Evolutionary conservation across 2,888 invertebrate species (phyloP).

Genomic region (Cephus pygmeus): DNA sequence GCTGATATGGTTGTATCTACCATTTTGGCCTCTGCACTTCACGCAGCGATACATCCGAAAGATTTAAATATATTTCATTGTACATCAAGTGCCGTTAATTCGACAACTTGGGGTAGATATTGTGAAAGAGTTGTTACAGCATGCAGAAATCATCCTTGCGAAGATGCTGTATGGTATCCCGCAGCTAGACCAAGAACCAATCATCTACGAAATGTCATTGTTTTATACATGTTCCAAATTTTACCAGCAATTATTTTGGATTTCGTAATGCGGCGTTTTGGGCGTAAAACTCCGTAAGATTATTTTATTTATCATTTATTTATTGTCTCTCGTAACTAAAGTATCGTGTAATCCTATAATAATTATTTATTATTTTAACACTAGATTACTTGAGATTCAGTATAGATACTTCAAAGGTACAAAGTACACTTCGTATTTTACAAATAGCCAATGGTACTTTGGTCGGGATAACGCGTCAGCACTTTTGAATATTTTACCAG

Average conservation of each 20-base stretch:
- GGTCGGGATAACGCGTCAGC: conserved; percentile 52
- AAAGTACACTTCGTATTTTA: conserved; percentile 68
- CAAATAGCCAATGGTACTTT: conserved; percentile 68
- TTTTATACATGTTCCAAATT: conserved; percentile 43
- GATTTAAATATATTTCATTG: conserved; percentile 70
- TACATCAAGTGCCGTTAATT: conserved; percentile 72
- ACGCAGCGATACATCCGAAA: conserved; percentile 29
- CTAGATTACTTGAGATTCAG: conserved; percentile 68
- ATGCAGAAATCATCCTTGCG: conserved; percentile 67
- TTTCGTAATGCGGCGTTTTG: conserved; percentile 11
- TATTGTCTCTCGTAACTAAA: neutral
- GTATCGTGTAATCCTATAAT: neutral
- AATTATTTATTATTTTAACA: neutral
- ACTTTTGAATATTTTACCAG: conserved; percentile 51
- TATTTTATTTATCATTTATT: neutral
- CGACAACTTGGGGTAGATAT: conserved; percentile 71
- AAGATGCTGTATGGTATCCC: conserved; percentile 66
- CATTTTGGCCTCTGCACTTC: conserved; percentile 37
- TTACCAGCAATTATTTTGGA: conserved; percentile 40
- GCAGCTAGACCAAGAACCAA: conserved; percentile 56
- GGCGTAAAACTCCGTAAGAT: conserved; percentile 1
- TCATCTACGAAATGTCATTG: conserved; percentile 61
- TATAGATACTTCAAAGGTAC: conserved; percentile 66
- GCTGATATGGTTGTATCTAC: conserved; percentile 45
- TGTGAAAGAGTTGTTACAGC: conserved; percentile 64